Evolutionary conservation across 2,113 vertebrate species (phyloP).

Genomic region (Ondatra zibethicus): DNA sequence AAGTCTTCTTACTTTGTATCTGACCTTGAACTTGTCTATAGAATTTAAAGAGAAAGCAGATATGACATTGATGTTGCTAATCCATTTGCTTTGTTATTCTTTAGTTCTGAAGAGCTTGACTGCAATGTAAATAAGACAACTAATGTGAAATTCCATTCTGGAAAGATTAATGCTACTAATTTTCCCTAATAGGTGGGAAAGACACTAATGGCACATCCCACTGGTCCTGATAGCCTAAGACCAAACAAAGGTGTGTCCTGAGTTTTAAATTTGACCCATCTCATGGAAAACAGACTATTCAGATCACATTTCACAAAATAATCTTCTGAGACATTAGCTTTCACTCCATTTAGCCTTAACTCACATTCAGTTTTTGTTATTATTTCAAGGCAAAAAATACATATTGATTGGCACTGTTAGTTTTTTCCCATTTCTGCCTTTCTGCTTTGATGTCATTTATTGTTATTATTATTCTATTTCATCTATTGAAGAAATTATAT

Average conservation of each 20-base stretch:
- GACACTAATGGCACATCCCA: not conserved
- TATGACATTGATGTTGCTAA: not conserved
- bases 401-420: not conserved
- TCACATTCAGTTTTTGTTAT: not conserved
- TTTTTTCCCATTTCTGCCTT: not conserved
- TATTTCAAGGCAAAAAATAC: not conserved
- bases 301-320: not conserved
- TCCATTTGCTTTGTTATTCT: not conserved
- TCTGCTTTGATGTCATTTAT: not conserved
- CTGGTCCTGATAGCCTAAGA: not conserved
- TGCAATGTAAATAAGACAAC: not conserved
- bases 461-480: not conserved
- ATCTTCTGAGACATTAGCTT: not conserved
- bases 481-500: not conserved
- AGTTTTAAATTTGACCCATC: not conserved
- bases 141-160: not conserved
- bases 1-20: not conserved
- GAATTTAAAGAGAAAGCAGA: not conserved
- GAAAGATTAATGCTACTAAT: not conserved
- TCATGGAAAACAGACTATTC: not conserved
- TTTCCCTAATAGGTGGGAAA: not conserved
- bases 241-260: not conserved
- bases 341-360: not conserved
- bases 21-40: not conserved
- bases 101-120: not conserved